phyloP scores from a whole-genome alignment of 2,113 vertebrate genomes.

The Gnathonemus longibarbis region DNA sequence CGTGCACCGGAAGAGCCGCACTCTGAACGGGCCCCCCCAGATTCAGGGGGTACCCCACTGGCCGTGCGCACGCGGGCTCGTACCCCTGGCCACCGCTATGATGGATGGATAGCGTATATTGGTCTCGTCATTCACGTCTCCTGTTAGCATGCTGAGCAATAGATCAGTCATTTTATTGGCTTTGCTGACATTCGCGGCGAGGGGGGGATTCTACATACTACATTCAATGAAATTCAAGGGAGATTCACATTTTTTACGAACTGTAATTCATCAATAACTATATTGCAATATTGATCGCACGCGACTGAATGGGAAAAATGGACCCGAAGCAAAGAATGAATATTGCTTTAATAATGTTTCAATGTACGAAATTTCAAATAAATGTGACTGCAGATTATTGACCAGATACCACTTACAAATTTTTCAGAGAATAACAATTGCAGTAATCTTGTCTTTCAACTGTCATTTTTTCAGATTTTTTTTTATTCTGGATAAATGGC shows the following conservation, averaged over 20 bases:
- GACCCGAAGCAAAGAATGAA: not conserved
- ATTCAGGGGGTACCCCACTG: not conserved
- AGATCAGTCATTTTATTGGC: not conserved
- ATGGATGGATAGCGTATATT: not conserved
- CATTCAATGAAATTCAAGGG: not conserved
- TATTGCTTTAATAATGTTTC: not conserved
- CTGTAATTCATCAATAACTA: not conserved
- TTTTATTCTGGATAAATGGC: not conserved
- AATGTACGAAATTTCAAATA: not conserved
- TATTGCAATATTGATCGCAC: not conserved
- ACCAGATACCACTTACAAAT: not conserved
- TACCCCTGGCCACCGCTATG: not conserved
- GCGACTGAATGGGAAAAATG: not conserved
- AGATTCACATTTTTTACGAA: not conserved
- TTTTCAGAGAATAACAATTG: not conserved
- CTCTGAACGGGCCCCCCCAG: not conserved
- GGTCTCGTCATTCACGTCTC: not conserved
- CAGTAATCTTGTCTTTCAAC: not conserved
- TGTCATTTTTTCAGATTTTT: not conserved
- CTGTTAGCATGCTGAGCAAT: not conserved
- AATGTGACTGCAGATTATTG: not conserved
- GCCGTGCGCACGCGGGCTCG: not conserved
- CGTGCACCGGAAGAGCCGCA: slow-evolving; percentile 10
- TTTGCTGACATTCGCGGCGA: not conserved
- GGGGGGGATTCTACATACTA: not conserved